These are phyloP conservation scores for Eulithis prunata DNA, from an alignment of 2,888 invertebrate genomes.

Conservation along the genomic window DNA sequence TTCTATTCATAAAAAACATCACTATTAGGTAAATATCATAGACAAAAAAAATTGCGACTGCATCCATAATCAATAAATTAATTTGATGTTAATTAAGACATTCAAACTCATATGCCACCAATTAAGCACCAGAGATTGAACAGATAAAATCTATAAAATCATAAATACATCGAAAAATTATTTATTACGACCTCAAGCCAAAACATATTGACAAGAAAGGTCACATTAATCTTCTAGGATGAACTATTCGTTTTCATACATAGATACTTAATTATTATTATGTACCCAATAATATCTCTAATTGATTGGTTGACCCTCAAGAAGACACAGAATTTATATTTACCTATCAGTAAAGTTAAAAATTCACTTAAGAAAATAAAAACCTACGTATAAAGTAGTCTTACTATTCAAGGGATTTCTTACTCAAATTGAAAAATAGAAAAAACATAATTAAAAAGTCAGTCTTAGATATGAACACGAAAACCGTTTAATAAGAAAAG, in stretches of 20 bases:
- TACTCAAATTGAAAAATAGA: no score
- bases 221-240: slow-evolving; percentile 21
- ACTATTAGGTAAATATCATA: no score
- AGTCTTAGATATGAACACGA: no score
- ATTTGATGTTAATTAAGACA: slow-evolving; percentile 21
- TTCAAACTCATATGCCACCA: slow-evolving; percentile 16
- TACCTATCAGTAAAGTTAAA: background rate
- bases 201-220: slow-evolving; percentile 37
- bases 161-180: slow-evolving; percentile 14
- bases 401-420: no score
- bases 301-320: slow-evolving; percentile 22
- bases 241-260: slow-evolving; percentile 23
- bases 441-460: no score
- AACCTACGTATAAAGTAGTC: no score
- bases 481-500: no score
- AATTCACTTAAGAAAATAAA: no score
- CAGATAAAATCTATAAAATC: slow-evolving; percentile 21
- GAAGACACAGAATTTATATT: background rate
- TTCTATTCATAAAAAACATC: no score
- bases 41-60: slow-evolving; percentile 1
- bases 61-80: slow-evolving; percentile 10
- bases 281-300: slow-evolving; percentile 17
- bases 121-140: slow-evolving; percentile 14
- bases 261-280: slow-evolving; percentile 22
- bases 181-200: slow-evolving; percentile 29